Conservation (phyloP, 2,113 vertebrate genomes). For the human (Homo sapiens) region GRCh38 chrX:152428001-152428500, state of each 20-base stretch:
- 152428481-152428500: conserved; percentile 40
- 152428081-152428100: conserved; percentile 72
- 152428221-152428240: conserved; percentile 78
- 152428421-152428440: not conserved
- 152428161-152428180: not conserved
- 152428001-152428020: not conserved
- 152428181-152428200: conserved; percentile 65
- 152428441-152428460: conserved; percentile 4
- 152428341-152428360: conserved; percentile 1
- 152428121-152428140: conserved; percentile 56
- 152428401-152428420: conserved; percentile 49
- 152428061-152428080: conserved; percentile 13
- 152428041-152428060: not conserved
- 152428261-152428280: conserved; percentile 62
- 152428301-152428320: not conserved
- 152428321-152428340: conserved; percentile 11
- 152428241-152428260: conserved; percentile 67
- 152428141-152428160: not conserved
- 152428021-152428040: conserved; percentile 4
- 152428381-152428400: conserved; percentile 38
- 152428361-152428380: conserved; percentile 23
- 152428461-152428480: not conserved
- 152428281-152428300: conserved; percentile 38
- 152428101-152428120: conserved; percentile 74
- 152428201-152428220: conserved; percentile 77